A percentile compares a stretch with the other conserved stretches of the same genome.
phyloP scores from a whole-genome alignment of 2,797 vertebrate species.

The Girardinus metallicus region DNA sequence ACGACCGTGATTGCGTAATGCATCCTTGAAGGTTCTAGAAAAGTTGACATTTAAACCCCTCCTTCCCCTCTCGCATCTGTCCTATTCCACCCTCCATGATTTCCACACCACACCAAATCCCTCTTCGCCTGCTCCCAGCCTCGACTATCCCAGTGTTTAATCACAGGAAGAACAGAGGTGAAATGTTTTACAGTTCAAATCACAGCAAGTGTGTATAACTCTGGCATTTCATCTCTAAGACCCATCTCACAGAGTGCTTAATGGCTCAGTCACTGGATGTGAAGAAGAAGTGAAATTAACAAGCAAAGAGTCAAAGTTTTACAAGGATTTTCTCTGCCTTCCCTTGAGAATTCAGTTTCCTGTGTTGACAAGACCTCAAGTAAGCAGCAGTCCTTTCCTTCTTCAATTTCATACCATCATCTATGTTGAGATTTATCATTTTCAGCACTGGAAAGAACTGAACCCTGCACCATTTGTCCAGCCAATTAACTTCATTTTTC shows the following conservation, averaged over 20 bases:
- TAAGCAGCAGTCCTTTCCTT: slow-evolving; percentile 27
- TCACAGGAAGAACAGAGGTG: background rate
- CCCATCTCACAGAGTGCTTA: background rate
- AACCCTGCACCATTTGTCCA: slow-evolving; percentile 14
- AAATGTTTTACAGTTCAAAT: slow-evolving; percentile 17
- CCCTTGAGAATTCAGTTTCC: slow-evolving; percentile 72
- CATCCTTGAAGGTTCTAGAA: slow-evolving; percentile 19
- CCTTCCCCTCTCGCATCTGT: slow-evolving; percentile 47
- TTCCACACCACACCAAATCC: slow-evolving; percentile 31
- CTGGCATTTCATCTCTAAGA: background rate
- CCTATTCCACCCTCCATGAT: slow-evolving; percentile 54
- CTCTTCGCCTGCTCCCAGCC: slow-evolving; percentile 4
- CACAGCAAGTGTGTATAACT: background rate
- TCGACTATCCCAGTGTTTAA: slow-evolving; percentile 16
- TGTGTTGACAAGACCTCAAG: slow-evolving; percentile 68
- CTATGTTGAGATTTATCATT: slow-evolving; percentile 12
- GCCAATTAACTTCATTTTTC: background rate
- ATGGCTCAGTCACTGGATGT: background rate
- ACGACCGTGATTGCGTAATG: slow-evolving; percentile 5
- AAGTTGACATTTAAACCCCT: background rate
- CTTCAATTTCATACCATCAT: slow-evolving; percentile 7
- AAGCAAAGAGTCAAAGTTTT: slow-evolving; percentile 9
- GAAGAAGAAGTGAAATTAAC: background rate
- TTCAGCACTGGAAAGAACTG: slow-evolving; percentile 8
- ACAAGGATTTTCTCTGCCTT: slow-evolving; percentile 34